A percentile compares a stretch with the other conserved stretches of the same genome.
phyloP scores from a whole-genome alignment of 1,140 invertebrate species.

The Oncopodura yosiiana region DNA sequence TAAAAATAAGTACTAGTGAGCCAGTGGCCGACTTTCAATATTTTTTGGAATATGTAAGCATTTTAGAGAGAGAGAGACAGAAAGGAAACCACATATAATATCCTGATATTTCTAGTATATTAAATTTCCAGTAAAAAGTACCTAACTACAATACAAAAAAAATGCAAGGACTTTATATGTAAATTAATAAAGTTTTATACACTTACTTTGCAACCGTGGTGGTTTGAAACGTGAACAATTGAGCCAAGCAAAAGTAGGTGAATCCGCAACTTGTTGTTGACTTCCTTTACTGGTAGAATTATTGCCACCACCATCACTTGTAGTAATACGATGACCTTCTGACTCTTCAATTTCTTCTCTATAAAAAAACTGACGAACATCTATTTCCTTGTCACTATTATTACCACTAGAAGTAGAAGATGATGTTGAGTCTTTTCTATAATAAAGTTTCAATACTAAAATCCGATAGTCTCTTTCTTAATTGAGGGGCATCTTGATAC shows the following conservation, averaged over 20 bases:
- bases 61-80: no score
- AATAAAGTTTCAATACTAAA: constrained; percentile 27
- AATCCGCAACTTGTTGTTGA: background rate
- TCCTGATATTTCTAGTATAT: no score
- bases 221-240: constrained; percentile 64
- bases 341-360: background rate
- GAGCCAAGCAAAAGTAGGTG: constrained; percentile 47
- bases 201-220: constrained; percentile 59
- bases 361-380: background rate
- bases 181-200: constrained; percentile 1
- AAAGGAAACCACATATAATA: no score
- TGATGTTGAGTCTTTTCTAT: constrained; percentile 8
- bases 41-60: background rate
- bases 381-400: background rate
- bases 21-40: background rate
- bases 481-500: background rate
- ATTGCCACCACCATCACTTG: background rate
- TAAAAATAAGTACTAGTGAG: no score
- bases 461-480: background rate
- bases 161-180: background rate
- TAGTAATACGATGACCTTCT: background rate
- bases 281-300: background rate
- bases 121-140: background rate
- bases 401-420: background rate
- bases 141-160: background rate